Percentiles rank a stretch among this genome's conserved stretches.
phyloP scores from a whole-genome alignment of 2,797 vertebrate genomes.

The Phataginus tetradactyla region DNA sequence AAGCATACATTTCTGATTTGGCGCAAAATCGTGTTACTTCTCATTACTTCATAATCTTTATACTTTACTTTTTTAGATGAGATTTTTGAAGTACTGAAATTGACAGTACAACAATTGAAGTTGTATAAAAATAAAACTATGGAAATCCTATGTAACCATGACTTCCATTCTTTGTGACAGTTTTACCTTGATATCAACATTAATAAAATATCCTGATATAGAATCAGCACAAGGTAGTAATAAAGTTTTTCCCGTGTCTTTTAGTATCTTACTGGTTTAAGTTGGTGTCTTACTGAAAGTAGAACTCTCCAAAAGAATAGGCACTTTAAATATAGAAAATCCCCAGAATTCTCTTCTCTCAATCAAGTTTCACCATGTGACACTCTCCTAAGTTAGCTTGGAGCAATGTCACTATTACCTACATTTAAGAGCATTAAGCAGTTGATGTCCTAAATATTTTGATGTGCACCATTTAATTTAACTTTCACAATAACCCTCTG shows the following conservation, averaged over 20 bases:
- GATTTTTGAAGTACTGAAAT: not conserved
- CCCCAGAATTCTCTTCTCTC: not conserved
- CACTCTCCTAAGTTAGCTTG: not conserved
- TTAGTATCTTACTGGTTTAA: not conserved
- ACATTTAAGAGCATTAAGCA: not conserved
- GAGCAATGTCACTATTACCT: not conserved
- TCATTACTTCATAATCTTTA: not conserved
- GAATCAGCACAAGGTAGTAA: not conserved
- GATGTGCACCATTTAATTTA: not conserved
- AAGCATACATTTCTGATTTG: not conserved
- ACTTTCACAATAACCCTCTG: not conserved
- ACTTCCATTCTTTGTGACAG: not conserved
- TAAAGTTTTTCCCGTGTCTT: not conserved
- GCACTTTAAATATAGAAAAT: not conserved
- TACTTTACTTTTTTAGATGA: not conserved
- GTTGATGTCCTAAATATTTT: not conserved
- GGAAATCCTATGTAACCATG: not conserved
- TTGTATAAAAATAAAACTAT: not conserved
- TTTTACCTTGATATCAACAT: not conserved
- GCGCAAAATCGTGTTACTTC: not conserved
- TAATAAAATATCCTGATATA: conserved; percentile 41
- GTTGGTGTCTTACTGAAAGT: not conserved
- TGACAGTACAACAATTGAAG: not conserved
- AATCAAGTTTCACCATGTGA: not conserved
- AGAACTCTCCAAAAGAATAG: conserved; percentile 6